Evolutionary conservation across 2,113 vertebrate species (phyloP), one percentile per base, ranked within the genome.

Genomic region (Thunnus thynnus): DNA sequence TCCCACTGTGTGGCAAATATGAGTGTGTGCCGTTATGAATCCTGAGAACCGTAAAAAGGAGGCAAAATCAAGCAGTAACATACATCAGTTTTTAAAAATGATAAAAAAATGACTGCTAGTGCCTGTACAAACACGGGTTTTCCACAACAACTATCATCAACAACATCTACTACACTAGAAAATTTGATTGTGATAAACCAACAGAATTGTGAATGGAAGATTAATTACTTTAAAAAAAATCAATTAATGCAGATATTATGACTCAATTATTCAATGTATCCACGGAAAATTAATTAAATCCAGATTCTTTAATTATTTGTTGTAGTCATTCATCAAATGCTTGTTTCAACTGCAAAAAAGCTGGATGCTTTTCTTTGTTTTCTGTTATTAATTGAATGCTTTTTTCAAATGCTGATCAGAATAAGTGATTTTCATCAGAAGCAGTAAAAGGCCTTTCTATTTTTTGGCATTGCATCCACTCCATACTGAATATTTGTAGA

Each of bases 1-100:
- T 93, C 86, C 48, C 85, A 68, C 76, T 72, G 86, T 76, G 82
- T 72, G 68, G 84, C 76, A 86, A 92, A 91, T 80, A 87, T 82
- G 85, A 93, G 88, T 84, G 62, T 81, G 61, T 81, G 63, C 75
- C 61, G 69, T 90, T 86, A 86, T 84, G 86, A 87, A 88, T 84
- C 50, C 25, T 78, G 76, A 58, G 66, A 78, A 67, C 30, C 32
- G 48, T 13, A 22, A 82, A 32, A 69, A 81, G n/a, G 22, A 22
- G 18, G 61, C 25, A 58, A 84, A 85, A 72, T 3, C 13, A 32
- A 69, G 46, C 20, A 17, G 47, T 56, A 76, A 76, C 50, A 55
- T 51, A n/a, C 14, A 50, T 12, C 32, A 65, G 4, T 17, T 46
- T 81, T 73, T 63, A 2, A 70, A 62, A 32, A 30, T 2, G 1